Conservation (phyloP, 2,113 vertebrate species). For the Eulemur macaco region DNA sequence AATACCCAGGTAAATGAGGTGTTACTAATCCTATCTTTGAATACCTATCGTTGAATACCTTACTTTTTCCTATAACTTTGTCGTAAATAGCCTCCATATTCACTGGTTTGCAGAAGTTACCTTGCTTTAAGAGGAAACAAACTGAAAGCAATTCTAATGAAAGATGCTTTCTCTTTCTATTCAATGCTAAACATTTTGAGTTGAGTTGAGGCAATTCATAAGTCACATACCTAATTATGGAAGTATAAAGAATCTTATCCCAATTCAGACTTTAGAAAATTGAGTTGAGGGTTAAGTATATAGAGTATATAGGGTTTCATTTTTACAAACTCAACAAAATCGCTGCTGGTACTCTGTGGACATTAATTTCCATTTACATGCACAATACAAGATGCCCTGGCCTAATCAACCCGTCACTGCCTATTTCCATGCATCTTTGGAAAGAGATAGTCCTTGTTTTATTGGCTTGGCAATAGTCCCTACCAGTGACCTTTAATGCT, state of each 20-base stretch:
- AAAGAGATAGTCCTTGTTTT: background rate
- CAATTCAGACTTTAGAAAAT: background rate
- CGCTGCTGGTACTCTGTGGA: background rate
- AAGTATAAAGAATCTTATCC: background rate
- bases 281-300: background rate
- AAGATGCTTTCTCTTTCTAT: background rate
- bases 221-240: background rate
- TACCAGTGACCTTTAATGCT: conserved; percentile 26
- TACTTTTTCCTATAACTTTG: background rate
- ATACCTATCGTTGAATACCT: conserved; percentile 33
- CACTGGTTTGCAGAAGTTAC: conserved; percentile 17
- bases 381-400: conserved; percentile 5
- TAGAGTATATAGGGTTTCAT: background rate
- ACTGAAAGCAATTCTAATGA: background rate
- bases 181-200: background rate
- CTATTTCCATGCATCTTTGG: background rate
- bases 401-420: background rate
- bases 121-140: conserved; percentile 20
- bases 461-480: background rate
- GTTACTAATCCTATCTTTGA: conserved; percentile 50
- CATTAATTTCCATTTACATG: conserved; percentile 49
- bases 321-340: conserved; percentile 58
- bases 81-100: background rate
- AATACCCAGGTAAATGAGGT: conserved; percentile 47
- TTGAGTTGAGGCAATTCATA: background rate